These are phyloP conservation scores for Epizoanthus illoricatus DNA, from an alignment of 92 coral and sea anemone genomes.

Conservation along the genomic window DNA sequence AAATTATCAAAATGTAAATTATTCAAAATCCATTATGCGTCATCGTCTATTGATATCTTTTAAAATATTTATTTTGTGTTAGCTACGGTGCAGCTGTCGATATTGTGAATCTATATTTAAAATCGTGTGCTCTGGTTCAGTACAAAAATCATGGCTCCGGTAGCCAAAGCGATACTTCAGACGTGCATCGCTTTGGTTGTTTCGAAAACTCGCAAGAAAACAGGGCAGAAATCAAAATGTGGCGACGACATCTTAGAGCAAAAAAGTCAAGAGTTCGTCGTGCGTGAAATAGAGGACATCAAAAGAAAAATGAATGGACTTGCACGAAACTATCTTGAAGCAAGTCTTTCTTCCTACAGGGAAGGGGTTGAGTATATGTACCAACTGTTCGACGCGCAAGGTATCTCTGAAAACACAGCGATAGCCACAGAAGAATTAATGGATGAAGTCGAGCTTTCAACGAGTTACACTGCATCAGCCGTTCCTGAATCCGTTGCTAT, in stretches of 20 bases:
- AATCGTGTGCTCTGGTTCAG: too few relatives aligned
- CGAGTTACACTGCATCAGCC: background rate
- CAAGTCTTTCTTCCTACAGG: constrained; percentile 24
- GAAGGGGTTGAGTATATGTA: constrained; percentile 6
- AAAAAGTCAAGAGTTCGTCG: constrained; percentile 16
- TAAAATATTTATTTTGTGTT: too few relatives aligned
- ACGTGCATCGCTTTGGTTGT: too few relatives aligned
- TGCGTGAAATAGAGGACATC: constrained; percentile 43
- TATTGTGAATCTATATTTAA: too few relatives aligned
- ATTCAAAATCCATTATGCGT: too few relatives aligned
- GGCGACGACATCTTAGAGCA: constrained; percentile 47
- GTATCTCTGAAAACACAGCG: background rate
- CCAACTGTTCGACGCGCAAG: background rate
- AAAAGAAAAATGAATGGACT: constrained; percentile 35
- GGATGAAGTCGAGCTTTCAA: background rate
- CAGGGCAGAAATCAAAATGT: too few relatives aligned
- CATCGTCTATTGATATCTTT: too few relatives aligned
- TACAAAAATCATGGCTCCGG: too few relatives aligned
- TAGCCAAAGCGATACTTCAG: too few relatives aligned
- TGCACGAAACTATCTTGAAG: constrained; percentile 9
- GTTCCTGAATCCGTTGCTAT: background rate
- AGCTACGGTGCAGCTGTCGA: too few relatives aligned
- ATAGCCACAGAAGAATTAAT: background rate
- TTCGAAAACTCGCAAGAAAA: too few relatives aligned
- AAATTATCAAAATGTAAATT: too few relatives aligned